Conservation (phyloP, 2,888 invertebrate species). For the Troilus luridus region DNA sequence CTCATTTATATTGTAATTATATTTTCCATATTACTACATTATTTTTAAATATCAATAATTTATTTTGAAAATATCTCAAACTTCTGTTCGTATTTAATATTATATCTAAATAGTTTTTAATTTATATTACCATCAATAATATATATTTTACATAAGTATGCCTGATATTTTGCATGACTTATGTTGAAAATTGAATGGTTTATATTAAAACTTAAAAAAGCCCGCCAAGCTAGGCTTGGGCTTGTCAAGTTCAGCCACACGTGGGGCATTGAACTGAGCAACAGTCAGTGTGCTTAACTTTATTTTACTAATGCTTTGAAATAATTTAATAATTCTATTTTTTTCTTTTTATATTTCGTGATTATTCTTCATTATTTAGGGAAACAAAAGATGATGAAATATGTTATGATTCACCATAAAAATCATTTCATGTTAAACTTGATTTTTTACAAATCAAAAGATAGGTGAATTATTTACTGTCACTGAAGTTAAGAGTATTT, state of each 20-base stretch:
- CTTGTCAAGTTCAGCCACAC: conserved; percentile 16
- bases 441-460: too few relatives aligned
- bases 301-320: not conserved
- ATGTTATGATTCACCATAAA: not conserved
- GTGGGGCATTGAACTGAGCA: conserved; percentile 10
- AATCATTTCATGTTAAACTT: not conserved
- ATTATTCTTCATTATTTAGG: not conserved
- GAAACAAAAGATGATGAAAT: not conserved
- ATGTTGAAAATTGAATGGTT: not conserved
- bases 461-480: too few relatives aligned
- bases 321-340: not conserved
- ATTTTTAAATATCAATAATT: too few relatives aligned
- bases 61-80: too few relatives aligned
- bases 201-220: not conserved
- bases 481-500: too few relatives aligned
- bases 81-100: too few relatives aligned
- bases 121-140: not conserved
- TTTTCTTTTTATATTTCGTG: not conserved
- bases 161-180: not conserved
- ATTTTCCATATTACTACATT: too few relatives aligned
- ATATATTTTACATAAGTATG: not conserved
- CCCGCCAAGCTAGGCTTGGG: not conserved
- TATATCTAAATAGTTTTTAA: too few relatives aligned
- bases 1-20: too few relatives aligned
- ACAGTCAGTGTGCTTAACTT: not conserved